These are phyloP conservation scores for Piliocolobus tephrosceles DNA, from an alignment of 2,113 vertebrate genomes.

Conservation along the genomic window DNA sequence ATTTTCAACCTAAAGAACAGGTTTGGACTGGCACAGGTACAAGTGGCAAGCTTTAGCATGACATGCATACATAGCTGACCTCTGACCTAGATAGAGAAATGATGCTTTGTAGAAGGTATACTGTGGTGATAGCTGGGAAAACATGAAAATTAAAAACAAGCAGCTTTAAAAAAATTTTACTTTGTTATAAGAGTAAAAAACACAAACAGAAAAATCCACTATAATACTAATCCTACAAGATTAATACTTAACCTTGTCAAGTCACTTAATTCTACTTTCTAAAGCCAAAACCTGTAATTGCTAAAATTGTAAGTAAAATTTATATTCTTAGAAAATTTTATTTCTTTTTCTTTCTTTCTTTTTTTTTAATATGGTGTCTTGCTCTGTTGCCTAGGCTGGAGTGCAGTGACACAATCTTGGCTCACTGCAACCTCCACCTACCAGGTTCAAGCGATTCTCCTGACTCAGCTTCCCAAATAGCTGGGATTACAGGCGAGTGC, in stretches of 20 bases:
- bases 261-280: not conserved
- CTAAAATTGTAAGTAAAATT: conserved; percentile 2
- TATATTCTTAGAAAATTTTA: not conserved
- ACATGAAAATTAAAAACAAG: not conserved
- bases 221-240: not conserved
- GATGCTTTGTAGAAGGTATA: not conserved
- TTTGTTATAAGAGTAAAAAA: not conserved
- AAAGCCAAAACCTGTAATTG: not conserved
- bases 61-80: not conserved
- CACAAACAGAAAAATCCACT: not conserved
- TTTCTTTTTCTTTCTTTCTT: not conserved
- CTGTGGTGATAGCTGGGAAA: not conserved
- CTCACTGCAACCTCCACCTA: no score
- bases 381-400: no score
- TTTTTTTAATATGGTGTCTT: no score
- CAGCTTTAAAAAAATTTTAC: not conserved
- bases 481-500: no score
- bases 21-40: not conserved
- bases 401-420: no score
- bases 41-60: not conserved
- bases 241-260: not conserved
- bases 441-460: no score
- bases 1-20: not conserved
- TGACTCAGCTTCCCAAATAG: no score
- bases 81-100: not conserved